phyloP scores from a whole-genome alignment of 2,797 vertebrate species.

The Catharus ustulatus region DNA sequence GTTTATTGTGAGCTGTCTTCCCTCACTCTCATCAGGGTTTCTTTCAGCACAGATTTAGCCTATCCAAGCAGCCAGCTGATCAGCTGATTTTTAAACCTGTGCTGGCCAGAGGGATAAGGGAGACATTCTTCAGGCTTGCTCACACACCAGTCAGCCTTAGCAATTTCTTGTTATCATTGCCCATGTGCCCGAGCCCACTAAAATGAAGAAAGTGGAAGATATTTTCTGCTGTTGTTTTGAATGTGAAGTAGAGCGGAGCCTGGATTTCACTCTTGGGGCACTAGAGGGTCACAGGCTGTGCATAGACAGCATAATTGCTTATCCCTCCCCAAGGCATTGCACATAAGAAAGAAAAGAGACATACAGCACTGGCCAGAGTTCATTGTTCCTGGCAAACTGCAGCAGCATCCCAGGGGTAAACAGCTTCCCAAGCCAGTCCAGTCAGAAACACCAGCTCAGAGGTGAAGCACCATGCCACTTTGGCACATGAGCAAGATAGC shows the following conservation, averaged over 20 bases:
- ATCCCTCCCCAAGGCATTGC: neutral
- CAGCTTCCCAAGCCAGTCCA: neutral
- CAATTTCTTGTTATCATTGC: neutral
- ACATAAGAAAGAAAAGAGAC: slow-evolving; percentile 4
- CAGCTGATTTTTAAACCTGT: neutral
- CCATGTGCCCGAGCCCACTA: neutral
- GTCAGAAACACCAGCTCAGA: neutral
- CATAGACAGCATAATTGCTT: slow-evolving; percentile 25
- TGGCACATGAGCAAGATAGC: neutral
- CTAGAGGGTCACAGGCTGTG: neutral
- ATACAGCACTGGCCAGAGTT: neutral
- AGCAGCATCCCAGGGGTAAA: neutral
- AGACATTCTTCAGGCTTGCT: neutral
- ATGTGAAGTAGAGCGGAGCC: slow-evolving; percentile 2
- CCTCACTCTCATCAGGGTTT: neutral
- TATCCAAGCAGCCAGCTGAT: neutral
- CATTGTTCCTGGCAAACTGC: slow-evolving; percentile 26
- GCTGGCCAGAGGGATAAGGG: neutral
- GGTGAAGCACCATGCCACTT: rapidly evolving
- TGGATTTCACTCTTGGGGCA: slow-evolving; percentile 28
- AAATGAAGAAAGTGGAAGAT: slow-evolving; percentile 27
- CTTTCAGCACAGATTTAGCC: neutral
- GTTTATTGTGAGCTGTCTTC: neutral
- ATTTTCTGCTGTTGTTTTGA: slow-evolving; percentile 57
- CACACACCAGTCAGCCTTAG: rapidly evolving